Percentiles rank a stretch among this genome's conserved stretches.
Conservation (phyloP, 2,888 invertebrate species). For the Apamea epomidion region DNA sequence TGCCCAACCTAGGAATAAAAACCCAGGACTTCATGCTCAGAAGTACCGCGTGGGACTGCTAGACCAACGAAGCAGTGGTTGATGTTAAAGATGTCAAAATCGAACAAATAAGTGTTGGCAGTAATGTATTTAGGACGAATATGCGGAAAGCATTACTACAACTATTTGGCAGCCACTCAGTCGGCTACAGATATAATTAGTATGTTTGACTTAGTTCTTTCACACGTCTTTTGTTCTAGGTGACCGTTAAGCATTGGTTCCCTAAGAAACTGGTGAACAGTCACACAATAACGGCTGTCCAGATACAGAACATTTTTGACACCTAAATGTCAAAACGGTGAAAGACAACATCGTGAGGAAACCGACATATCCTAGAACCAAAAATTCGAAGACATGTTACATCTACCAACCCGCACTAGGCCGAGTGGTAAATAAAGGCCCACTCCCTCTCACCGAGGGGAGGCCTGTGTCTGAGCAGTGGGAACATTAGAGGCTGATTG, state of each 20-base stretch:
- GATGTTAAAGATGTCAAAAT: slow-evolving; percentile 10
- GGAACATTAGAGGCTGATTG: no score
- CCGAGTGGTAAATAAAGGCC: no score
- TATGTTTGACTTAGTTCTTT: slow-evolving; percentile 34
- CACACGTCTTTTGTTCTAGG: background rate
- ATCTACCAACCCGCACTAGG: no score
- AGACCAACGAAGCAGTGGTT: background rate
- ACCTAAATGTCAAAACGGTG: no score
- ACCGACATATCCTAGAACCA: no score
- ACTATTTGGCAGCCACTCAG: slow-evolving; percentile 49
- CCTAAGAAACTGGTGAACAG: background rate
- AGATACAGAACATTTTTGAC: background rate
- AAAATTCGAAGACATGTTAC: no score
- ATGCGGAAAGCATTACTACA: slow-evolving; percentile 45
- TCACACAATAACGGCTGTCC: no score
- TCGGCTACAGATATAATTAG: slow-evolving; percentile 44
- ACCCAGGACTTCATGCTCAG: background rate
- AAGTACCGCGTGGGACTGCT: background rate
- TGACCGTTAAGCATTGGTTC: background rate
- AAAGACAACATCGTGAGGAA: no score
- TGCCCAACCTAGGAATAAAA: background rate
- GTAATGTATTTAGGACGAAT: slow-evolving; percentile 33
- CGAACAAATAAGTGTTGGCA: slow-evolving; percentile 1
- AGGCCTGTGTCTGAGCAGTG: no score
- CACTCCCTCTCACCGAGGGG: no score